Base-by-base conservation (phyloP, 2,888 invertebrate species). In the Ommatoiulus sabulosus region DNA sequence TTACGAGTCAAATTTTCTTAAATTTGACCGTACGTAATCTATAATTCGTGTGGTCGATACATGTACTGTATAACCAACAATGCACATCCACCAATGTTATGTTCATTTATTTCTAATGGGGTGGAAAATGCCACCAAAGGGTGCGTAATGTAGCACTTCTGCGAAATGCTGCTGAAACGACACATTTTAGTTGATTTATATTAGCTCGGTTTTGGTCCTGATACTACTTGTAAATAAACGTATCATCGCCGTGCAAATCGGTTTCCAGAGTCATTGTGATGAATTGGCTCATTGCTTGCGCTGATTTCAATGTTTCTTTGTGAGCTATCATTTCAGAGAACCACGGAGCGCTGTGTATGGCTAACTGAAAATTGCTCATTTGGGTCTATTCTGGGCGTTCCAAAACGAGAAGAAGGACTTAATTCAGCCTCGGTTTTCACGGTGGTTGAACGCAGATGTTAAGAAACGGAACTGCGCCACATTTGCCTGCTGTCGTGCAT, bases 371-470 rank as follows among this genome's bases (percentile, higher is more conserved):
- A 63, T 63, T 63, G 63, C 63, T 63, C 63, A 63, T 63, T 63
- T 63, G 63, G 63, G 63, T 63, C 63, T 63, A 63, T 63, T 63
- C 63, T 63, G 6, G 63, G 63, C 63, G 20, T 63, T 63, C 63
- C 63, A 63, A 63, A 20, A 63, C 15, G 20, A 85, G 44, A 85
- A 44, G 85, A 44, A 85, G 44, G 85, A 8, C 44, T 85, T 44
- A 85, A 85, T 85, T 85, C 85, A 43, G 85, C 43, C 43, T 85
- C 44, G 85, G 35, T 44, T 63, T 85, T 85, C 85, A 85, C 85
- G 85, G 85, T 85, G 85, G 85, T 85, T 85, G 85, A 5, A 43
- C 85, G 12, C 85, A 85, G 85, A 85, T 85, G 85, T 85, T 85
- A 43, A 43, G 43, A 20, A 63, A 63, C 85, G 85, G 85, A 85